Evolutionary conservation across 2,888 invertebrate species (phyloP), one percentile per base, ranked within the genome.

Genomic region (Pandemis heparana): DNA sequence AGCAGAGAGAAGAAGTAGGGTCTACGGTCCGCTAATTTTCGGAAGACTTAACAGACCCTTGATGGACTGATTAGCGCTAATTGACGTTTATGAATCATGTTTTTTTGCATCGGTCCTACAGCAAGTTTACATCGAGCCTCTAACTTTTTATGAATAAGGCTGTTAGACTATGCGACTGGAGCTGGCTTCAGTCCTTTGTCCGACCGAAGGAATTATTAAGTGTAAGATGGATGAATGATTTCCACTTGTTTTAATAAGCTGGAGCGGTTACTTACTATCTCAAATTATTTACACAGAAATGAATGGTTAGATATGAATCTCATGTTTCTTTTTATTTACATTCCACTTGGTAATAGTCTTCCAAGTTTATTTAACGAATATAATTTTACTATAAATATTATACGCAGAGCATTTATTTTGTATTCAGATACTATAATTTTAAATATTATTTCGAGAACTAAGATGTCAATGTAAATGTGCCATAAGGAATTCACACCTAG

Each of bases 401-500:
- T 64, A 74, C 60, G 23, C 68, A 65, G 68, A 73, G 64, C 64
- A 74, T 74, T 74, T 74, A 70, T 65, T 65, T 74, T 69, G 59
- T 73, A 69, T 48, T 56, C 23, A 56, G 9, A 56, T 51, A 7
- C 48, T 23, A 65, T 65, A 46, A 63, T 65, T 67, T 56, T 6
- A 56, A 41, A 8, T 16, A 53, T 43, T 48, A 0, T 48, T 39
- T 60, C 6, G 59, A 46, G 18, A 71, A 65, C 53, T 51, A 64
- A 56, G 46, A 61, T 48, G 68, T 72, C 62, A 72, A 63, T 70
- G 64, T 69, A 69, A 38, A 69, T 61, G 74, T 74, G 74, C 74
- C 74, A 74, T 74, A 69, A 64, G 74, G 74, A 74, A 74, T 74
- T 70, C 70, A 74, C 74, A 53, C 74, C 48, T 74, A 74, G 74